These are phyloP conservation scores for Piscicola geometra DNA, from an alignment of 2,888 invertebrate genomes.

Conservation along the genomic window DNA sequence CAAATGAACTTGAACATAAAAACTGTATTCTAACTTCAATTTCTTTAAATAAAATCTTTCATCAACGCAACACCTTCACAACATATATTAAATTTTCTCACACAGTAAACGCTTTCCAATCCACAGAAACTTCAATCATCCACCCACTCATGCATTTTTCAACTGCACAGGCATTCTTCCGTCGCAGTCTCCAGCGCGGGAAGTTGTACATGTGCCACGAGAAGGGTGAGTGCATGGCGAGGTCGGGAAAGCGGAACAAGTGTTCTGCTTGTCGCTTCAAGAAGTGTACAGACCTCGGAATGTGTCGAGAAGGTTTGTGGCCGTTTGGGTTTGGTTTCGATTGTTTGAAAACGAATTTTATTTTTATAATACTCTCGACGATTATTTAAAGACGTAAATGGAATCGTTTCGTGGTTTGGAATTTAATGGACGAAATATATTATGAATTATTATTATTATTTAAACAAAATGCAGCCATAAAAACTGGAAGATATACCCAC, in stretches of 20 bases:
- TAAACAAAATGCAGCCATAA: constrained; percentile 53
- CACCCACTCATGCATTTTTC: no score
- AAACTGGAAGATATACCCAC: constrained; percentile 53
- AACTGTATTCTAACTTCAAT: no score
- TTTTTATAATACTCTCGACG: background rate
- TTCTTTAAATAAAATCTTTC: no score
- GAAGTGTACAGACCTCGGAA: constrained; percentile 51
- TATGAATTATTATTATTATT: no score
- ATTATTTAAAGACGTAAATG: no score
- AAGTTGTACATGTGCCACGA: constrained; percentile 49
- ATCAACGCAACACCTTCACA: no score
- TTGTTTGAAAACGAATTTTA: background rate
- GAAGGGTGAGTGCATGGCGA: constrained; percentile 45
- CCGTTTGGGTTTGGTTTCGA: background rate
- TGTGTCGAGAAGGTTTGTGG: constrained; percentile 55
- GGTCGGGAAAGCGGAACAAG: constrained; percentile 48
- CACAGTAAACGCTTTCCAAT: no score
- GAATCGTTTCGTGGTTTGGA: no score
- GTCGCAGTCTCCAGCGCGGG: constrained; percentile 50
- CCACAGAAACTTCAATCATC: no score
- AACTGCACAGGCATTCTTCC: constrained; percentile 52
- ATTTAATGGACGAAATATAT: no score
- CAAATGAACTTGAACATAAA: no score
- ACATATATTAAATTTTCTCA: no score
- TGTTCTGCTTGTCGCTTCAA: constrained; percentile 51